phyloP scores from a whole-genome alignment of 2,888 invertebrate species.

The Tetranychus truncatus region DNA sequence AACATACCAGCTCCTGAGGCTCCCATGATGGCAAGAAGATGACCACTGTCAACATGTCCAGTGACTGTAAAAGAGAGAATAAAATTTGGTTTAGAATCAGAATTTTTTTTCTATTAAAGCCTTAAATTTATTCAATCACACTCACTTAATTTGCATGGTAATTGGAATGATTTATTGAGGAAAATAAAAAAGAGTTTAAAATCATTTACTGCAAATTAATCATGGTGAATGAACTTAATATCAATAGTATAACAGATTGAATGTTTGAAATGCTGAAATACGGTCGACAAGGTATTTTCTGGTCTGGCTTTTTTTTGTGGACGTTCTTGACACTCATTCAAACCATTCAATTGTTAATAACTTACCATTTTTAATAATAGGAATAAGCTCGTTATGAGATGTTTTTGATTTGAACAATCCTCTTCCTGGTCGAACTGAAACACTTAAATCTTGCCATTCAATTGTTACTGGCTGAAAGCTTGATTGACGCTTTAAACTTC shows the following conservation, averaged over 20 bases:
- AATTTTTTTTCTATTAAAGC: not conserved
- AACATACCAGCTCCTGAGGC: constrained; percentile 21
- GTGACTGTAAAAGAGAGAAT: constrained; percentile 40
- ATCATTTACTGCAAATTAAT: no score
- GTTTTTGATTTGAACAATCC: not conserved
- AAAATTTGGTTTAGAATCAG: not conserved
- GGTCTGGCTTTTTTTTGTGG: not conserved
- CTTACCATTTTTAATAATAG: not conserved
- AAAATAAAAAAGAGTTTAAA: no score
- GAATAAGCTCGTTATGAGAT: not conserved
- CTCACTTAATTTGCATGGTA: no score
- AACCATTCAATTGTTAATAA: not conserved
- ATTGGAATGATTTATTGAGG: no score
- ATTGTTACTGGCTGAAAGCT: not conserved
- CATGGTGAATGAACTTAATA: no score
- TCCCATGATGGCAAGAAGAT: constrained; percentile 68
- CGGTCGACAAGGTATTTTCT: no score
- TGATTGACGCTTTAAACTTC: no score
- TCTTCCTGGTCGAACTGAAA: not conserved
- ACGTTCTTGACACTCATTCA: not conserved
- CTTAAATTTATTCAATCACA: not conserved
- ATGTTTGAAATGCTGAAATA: no score
- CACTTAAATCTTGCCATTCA: not conserved
- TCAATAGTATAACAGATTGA: no score
- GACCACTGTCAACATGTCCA: constrained; percentile 66